These are phyloP conservation scores for Armadillidium nasatum DNA, from an alignment of 1,140 invertebrate genomes.

Conservation along the genomic window DNA sequence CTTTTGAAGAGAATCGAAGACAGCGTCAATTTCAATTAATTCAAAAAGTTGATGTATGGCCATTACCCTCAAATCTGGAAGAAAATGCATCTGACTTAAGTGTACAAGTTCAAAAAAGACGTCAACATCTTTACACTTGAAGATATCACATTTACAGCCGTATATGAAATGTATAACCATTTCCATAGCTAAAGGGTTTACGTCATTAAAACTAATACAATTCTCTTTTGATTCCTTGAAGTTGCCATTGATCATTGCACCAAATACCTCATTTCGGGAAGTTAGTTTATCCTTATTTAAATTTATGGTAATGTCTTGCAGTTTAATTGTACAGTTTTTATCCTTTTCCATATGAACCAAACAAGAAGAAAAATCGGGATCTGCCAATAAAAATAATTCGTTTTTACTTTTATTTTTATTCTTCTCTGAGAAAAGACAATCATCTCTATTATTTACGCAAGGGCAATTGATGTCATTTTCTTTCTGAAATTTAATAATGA, in stretches of 20 bases:
- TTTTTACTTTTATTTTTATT: neutral
- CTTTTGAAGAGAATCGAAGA: neutral
- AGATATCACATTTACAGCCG: neutral
- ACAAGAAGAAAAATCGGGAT: neutral
- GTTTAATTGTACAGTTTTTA: neutral
- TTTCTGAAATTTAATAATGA: no score
- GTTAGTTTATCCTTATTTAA: neutral
- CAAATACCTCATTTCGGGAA: neutral
- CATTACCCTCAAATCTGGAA: neutral
- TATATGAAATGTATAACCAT: neutral
- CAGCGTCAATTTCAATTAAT: neutral
- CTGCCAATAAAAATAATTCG: no score
- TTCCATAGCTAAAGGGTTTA: neutral
- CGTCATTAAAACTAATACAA: neutral
- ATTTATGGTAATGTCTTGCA: neutral
- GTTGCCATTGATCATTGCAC: neutral
- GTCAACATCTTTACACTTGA: neutral
- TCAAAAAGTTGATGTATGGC: neutral
- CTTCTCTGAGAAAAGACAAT: neutral
- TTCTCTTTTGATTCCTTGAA: neutral
- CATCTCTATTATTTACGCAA: no score
- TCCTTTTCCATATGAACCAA: neutral
- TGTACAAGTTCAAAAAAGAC: neutral
- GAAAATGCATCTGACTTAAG: neutral
- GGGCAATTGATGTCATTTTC: no score